These are phyloP conservation scores for Amphimallon solstitiale DNA, from an alignment of 2,888 invertebrate genomes.

Conservation along the genomic window DNA sequence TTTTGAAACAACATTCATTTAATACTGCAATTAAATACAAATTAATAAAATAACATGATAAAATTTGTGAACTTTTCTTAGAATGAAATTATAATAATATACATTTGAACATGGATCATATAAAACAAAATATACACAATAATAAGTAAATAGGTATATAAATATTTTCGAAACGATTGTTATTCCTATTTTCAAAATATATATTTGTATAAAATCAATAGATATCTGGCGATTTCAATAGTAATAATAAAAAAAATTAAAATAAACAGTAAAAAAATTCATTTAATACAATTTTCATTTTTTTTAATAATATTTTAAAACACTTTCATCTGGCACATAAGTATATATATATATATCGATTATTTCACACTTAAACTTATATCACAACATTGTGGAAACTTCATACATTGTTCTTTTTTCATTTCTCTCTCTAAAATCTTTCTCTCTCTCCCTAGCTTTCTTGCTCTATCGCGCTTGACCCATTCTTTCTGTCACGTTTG, in stretches of 20 bases:
- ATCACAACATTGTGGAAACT: constrained; percentile 65
- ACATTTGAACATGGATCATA: constrained; percentile 40
- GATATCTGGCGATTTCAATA: constrained; percentile 19
- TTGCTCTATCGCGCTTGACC: constrained; percentile 18
- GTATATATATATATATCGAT: constrained; percentile 60
- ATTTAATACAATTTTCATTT: constrained; percentile 25
- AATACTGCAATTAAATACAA: constrained; percentile 43
- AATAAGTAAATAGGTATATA: constrained; percentile 53
- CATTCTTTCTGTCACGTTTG: background rate
- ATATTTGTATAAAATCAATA: constrained; percentile 17
- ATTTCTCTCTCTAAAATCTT: background rate
- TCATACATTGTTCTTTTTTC: constrained; percentile 46
- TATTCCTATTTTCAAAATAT: constrained; percentile 16
- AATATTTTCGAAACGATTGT: constrained; percentile 38
- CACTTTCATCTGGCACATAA: constrained; percentile 63
- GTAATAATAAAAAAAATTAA: constrained; percentile 13
- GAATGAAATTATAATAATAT: constrained; percentile 33
- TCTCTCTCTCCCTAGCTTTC: constrained; percentile 37
- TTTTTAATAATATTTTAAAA: constrained; percentile 40
- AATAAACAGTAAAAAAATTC: constrained; percentile 19
- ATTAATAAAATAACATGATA: constrained; percentile 35
- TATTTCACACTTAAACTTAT: constrained; percentile 61
- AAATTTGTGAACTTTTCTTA: constrained; percentile 14
- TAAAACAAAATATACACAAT: constrained; percentile 52
- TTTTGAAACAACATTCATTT: constrained; percentile 40